phyloP scores from a whole-genome alignment of 2,797 vertebrate genomes.

The Falco columbarius region DNA sequence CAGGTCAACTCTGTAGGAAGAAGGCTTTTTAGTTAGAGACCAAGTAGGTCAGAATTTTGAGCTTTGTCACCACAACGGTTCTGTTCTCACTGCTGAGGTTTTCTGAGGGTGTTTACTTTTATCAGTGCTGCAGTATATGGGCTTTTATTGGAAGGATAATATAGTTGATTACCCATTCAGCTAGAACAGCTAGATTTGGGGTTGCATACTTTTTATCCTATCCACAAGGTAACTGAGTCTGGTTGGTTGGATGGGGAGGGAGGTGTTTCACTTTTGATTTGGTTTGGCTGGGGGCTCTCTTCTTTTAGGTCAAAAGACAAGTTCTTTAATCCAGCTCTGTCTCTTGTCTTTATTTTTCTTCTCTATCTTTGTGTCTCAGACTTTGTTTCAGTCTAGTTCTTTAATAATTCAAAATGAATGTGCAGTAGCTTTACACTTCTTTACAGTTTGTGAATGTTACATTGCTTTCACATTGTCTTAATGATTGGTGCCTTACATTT shows the following conservation, averaged over 20 bases:
- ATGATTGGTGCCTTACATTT: conserved; percentile 64
- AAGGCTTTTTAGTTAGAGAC: not conserved
- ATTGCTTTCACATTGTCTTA: conserved; percentile 57
- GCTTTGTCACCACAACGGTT: not conserved
- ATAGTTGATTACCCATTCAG: not conserved
- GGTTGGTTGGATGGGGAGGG: too few relatives aligned
- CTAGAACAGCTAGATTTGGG: not conserved
- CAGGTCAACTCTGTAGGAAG: not conserved
- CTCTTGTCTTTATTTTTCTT: not conserved
- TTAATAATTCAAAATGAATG: not conserved
- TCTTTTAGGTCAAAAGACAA: not conserved
- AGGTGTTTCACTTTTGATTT: not conserved
- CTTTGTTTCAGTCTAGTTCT: not conserved
- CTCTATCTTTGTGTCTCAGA: conserved; percentile 4
- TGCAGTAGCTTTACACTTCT: conserved; percentile 35
- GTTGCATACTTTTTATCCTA: not conserved
- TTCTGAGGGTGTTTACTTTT: not conserved
- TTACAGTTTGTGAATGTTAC: conserved; percentile 41
- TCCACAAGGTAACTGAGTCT: not conserved
- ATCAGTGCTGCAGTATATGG: not conserved
- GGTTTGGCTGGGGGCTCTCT: not conserved
- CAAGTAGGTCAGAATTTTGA: not conserved
- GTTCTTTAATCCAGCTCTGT: not conserved
- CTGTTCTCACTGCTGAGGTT: not conserved
- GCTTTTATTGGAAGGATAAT: not conserved